A percentile compares a stretch with the other conserved stretches of the same genome.
Conservation (phyloP, 2,113 vertebrate genomes). For the Polypterus senegalus region DNA sequence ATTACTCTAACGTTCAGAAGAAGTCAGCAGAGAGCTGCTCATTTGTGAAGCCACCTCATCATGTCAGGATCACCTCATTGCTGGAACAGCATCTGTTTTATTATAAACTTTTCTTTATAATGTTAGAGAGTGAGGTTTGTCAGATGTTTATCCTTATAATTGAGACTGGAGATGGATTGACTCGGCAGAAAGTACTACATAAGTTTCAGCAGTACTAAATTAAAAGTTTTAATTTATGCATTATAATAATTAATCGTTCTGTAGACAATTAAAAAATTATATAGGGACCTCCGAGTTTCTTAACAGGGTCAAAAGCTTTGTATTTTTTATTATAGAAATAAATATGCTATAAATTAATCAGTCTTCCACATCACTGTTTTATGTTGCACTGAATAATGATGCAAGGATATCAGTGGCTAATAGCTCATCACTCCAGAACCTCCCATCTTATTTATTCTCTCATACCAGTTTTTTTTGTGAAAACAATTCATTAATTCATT, state of each 20-base stretch:
- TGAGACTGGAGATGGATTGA: conserved; percentile 71
- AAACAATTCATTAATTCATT: too few relatives aligned
- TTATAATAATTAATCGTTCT: conserved; percentile 91
- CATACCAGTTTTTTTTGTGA: too few relatives aligned
- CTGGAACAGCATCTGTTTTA: conserved; percentile 56
- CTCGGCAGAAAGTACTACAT: conserved; percentile 58
- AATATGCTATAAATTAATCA: conserved; percentile 88
- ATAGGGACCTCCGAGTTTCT: conserved; percentile 59
- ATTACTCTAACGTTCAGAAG: conserved; percentile 67
- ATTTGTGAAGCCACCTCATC: conserved; percentile 39
- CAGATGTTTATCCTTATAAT: conserved; percentile 64
- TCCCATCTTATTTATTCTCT: too few relatives aligned
- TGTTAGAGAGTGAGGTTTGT: conserved; percentile 64
- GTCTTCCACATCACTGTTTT: conserved; percentile 80
- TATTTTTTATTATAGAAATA: conserved; percentile 56
- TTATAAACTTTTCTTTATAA: conserved; percentile 51
- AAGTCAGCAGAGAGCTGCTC: conserved; percentile 50
- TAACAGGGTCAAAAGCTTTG: conserved; percentile 60
- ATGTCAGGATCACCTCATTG: conserved; percentile 44
- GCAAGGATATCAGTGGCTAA: conserved; percentile 74
- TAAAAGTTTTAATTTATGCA: conserved; percentile 90
- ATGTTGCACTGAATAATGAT: conserved; percentile 95
- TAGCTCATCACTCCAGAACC: conserved; percentile 42
- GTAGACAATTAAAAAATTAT: conserved; percentile 71
- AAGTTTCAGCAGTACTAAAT: conserved; percentile 81